Evolutionary conservation across 2,888 invertebrate genomes (phyloP), one percentile per base, ranked within the genome.

Genomic region (Cataglyphis altisquamis): DNA sequence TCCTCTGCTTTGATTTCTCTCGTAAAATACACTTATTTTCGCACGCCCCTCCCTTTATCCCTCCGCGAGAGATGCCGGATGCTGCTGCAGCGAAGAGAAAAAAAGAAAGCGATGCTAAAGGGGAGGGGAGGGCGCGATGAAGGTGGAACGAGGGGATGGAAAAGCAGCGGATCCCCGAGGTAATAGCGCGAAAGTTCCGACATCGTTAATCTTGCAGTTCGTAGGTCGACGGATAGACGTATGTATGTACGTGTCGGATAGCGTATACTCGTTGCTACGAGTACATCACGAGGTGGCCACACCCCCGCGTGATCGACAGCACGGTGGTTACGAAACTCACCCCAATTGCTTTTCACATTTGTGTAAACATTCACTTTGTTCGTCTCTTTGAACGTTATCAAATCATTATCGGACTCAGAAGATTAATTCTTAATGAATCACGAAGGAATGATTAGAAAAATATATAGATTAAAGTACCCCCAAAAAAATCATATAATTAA

Each of bases 151-250:
- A 32, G 39, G 70, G 78, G 72, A 55, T 62, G 55, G 77, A 48
- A 83, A 78, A 80, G 68, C 72, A 64, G 66, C 48, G 62, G 74
- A 72, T 81, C 80, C 68, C 83, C 63, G 86, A 88, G 88, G 88
- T 91, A 91, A 91, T 91, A 90, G 84, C 86, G 89, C 86, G 90
- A 88, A 91, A 92, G 89, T 88, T 90, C 83, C 87, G 84, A 87
- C 90, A 91, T 92, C 91, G 91, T 92, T 92, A 92, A 92, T 92
- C 92, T 92, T 91, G 88, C 86, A 86, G 89, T 88, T 85, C 84
- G 85, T 89, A 87, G 84, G 88, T 86, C 62, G 72, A 73, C 70
- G 68, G 84, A 80, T 84, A 66, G 70, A 86, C 80, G 70, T 83
- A 66, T 67, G 73, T 84, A 66, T 72, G 48, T 62, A 78, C 82